These are phyloP conservation scores for Seriola dumerili DNA, from an alignment of 2,113 vertebrate genomes.

Conservation along the genomic window DNA sequence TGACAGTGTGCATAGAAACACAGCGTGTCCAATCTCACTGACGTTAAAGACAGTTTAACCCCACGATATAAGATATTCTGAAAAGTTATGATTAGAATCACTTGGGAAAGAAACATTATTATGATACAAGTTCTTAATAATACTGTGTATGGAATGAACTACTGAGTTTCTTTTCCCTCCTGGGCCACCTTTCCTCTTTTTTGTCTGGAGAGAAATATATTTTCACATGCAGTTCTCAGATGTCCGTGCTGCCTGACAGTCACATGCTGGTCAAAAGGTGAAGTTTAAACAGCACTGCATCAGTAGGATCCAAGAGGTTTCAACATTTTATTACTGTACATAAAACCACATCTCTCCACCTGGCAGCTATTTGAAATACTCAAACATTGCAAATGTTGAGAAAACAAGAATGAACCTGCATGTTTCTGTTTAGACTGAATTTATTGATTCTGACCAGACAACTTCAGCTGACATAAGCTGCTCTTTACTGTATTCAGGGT, in stretches of 20 bases:
- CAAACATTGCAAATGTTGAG: slow-evolving; percentile 7
- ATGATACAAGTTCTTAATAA: background rate
- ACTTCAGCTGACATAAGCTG: background rate
- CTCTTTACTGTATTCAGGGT: slow-evolving; percentile 1
- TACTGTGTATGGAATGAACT: background rate
- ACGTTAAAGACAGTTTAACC: background rate
- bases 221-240: background rate
- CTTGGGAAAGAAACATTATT: background rate
- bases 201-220: background rate
- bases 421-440: slow-evolving; percentile 10
- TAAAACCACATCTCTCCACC: background rate
- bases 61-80: background rate
- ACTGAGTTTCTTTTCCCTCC: background rate
- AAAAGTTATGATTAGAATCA: background rate
- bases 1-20: too few relatives aligned
- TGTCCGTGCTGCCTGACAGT: background rate
- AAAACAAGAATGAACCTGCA: background rate
- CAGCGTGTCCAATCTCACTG: too few relatives aligned
- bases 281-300: slow-evolving; percentile 19
- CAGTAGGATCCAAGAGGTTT: background rate
- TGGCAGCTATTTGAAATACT: slow-evolving; percentile 13
- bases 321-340: slow-evolving; percentile 9
- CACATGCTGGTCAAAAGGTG: slow-evolving; percentile 50
- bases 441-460: slow-evolving; percentile 18
- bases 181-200: background rate